A percentile compares a stretch with the other conserved stretches of the same genome.
These are phyloP conservation scores for Plecturocebus donacophilus DNA, from an alignment of 2,113 vertebrate species.

Conservation along the genomic window DNA sequence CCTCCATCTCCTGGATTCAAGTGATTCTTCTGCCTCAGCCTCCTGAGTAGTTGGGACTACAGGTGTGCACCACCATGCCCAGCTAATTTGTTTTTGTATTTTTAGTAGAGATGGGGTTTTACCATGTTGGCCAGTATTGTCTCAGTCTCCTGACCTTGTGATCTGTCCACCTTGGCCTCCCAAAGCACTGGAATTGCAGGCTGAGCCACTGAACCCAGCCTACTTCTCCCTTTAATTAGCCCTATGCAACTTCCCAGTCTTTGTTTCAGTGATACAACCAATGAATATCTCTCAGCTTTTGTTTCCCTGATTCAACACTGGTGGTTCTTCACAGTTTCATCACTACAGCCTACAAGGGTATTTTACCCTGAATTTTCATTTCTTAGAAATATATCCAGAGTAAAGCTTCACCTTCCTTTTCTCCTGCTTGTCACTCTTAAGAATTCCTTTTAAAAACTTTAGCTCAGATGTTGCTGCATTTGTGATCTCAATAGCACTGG, in stretches of 20 bases:
- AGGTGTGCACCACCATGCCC: too few species aligned
- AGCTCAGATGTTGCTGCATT: not conserved
- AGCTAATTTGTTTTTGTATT: too few species aligned
- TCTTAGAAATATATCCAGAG: not conserved
- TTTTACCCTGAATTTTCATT: not conserved
- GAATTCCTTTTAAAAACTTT: not conserved
- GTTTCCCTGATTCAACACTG: not conserved
- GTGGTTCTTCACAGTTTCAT: not conserved
- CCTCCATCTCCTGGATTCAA: too few species aligned
- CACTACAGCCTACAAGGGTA: not conserved
- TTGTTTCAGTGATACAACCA: not conserved
- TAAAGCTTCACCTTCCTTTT: not conserved
- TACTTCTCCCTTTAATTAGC: conserved; percentile 21
- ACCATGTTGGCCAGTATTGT: too few species aligned
- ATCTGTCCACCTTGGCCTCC: too few species aligned
- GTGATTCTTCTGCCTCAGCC: too few species aligned
- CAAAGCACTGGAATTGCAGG: too few species aligned
- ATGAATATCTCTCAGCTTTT: not conserved
- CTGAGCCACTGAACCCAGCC: too few species aligned
- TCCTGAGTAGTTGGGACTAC: too few species aligned
- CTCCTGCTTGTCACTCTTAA: not conserved
- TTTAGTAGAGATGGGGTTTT: too few species aligned
- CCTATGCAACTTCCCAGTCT: not conserved
- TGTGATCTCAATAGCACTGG: not conserved
- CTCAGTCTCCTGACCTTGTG: too few species aligned